Evolutionary conservation across 30 jellyfish, hydroid and myxozoan species (phyloP).

Genomic region (Turritopsis rubra): DNA sequence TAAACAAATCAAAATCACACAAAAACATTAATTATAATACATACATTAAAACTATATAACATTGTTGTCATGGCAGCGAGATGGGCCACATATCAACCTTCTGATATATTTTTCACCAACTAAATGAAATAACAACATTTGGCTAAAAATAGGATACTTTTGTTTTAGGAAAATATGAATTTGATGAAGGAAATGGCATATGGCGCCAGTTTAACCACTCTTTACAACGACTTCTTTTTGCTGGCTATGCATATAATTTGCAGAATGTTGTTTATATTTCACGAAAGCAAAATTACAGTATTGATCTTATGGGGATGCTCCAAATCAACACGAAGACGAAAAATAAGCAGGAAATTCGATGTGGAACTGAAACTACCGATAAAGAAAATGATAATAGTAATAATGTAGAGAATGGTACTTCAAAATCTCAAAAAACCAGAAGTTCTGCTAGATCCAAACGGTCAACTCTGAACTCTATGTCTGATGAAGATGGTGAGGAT

Average conservation of each 20-base stretch:
- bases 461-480: conserved; percentile 25
- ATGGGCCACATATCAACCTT: no score
- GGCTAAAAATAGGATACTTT: no score
- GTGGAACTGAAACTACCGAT: not conserved
- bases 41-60: no score
- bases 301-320: conserved; percentile 37
- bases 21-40: no score
- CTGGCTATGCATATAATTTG: conserved; percentile 38
- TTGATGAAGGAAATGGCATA: conserved; percentile 52
- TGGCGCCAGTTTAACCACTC: conserved; percentile 42
- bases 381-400: not conserved
- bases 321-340: conserved; percentile 58
- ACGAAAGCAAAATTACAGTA: conserved; percentile 34
- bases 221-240: conserved; percentile 46
- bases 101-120: no score
- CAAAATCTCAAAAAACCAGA: not conserved
- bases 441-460: conserved; percentile 6
- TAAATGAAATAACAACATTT: no score
- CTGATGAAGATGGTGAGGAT: conserved; percentile 12
- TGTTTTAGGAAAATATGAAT: conserved; percentile 42
- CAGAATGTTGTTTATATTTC: conserved; percentile 36
- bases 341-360: not conserved
- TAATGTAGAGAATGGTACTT: not conserved
- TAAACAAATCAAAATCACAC: no score
- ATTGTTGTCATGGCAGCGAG: no score